Percentiles rank a stretch among this genome's conserved stretches.
Conservation (phyloP, 2,113 vertebrate genomes). For the Scortum barcoo region DNA sequence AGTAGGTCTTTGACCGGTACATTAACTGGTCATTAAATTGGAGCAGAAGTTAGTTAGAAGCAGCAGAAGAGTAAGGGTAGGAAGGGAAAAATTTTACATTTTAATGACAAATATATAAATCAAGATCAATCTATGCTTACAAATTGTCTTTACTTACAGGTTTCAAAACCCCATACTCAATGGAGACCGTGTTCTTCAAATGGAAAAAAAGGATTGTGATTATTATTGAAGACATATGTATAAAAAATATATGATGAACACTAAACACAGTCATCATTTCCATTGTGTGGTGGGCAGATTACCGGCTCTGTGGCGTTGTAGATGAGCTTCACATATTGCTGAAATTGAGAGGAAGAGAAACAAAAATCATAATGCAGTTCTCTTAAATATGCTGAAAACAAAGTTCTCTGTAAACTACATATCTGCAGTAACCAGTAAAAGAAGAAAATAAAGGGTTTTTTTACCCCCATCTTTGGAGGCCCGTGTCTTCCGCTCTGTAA, state of each 20-base stretch:
- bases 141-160: slow-evolving; percentile 63
- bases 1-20: neutral
- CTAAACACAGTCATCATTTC: neutral
- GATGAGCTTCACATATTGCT: slow-evolving; percentile 70
- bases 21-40: neutral
- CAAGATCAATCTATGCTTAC: too few relatives aligned
- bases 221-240: neutral
- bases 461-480: neutral
- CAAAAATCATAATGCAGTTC: neutral
- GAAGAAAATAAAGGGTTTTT: neutral
- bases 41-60: neutral
- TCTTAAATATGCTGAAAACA: slow-evolving; percentile 1
- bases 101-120: neutral
- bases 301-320: slow-evolving; percentile 64
- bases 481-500: slow-evolving; percentile 24
- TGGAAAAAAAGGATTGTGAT: slow-evolving; percentile 2
- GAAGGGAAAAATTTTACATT: neutral
- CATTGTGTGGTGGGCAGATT: neutral
- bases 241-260: neutral
- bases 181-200: slow-evolving; percentile 52
- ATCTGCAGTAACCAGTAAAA: neutral
- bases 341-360: slow-evolving; percentile 6
- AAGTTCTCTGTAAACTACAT: too few relatives aligned
- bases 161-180: slow-evolving; percentile 63
- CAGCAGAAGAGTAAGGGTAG: neutral